A percentile compares a stretch with the other conserved stretches of the same genome.
phyloP scores from a whole-genome alignment of 1,140 invertebrate genomes.

The Papilio aristodemus region DNA sequence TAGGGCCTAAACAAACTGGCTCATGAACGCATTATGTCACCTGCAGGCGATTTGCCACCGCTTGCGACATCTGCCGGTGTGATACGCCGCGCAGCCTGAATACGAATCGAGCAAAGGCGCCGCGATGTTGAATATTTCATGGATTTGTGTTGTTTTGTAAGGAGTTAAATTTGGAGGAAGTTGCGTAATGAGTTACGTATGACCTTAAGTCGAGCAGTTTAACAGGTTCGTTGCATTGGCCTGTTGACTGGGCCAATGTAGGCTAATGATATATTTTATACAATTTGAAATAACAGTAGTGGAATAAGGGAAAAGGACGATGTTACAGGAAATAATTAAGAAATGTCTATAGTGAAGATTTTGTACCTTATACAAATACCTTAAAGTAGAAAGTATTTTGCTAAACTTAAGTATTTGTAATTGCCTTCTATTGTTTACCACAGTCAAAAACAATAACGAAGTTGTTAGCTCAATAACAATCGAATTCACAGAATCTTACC shows the following conservation, averaged over 20 bases:
- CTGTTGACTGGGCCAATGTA: not conserved
- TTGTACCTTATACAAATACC: too few species aligned
- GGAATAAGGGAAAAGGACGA: too few species aligned
- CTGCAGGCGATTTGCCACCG: conserved; percentile 56
- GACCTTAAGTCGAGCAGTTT: conserved; percentile 37
- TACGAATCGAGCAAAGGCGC: conserved; percentile 45
- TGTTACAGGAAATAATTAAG: too few species aligned
- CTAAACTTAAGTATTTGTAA: too few species aligned
- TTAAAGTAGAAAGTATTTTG: too few species aligned
- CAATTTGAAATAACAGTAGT: too few species aligned
- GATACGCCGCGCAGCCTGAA: conserved; percentile 58
- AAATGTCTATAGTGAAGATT: too few species aligned
- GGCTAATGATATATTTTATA: conserved; percentile 6
- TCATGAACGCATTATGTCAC: conserved; percentile 39
- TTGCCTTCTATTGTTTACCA: too few species aligned
- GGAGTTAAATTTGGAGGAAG: conserved; percentile 45
- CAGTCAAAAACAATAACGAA: too few species aligned
- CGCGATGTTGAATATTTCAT: conserved; percentile 63
- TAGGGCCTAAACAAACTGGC: conserved; percentile 2
- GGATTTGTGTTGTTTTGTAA: conserved; percentile 46
- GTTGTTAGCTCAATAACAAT: not conserved
- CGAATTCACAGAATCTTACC: not conserved
- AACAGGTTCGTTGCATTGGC: not conserved
- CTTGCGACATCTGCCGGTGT: conserved; percentile 52
- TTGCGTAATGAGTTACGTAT: conserved; percentile 42